phyloP scores from a whole-genome alignment of 2,888 invertebrate genomes.

The Cheilosia variabilis region DNA sequence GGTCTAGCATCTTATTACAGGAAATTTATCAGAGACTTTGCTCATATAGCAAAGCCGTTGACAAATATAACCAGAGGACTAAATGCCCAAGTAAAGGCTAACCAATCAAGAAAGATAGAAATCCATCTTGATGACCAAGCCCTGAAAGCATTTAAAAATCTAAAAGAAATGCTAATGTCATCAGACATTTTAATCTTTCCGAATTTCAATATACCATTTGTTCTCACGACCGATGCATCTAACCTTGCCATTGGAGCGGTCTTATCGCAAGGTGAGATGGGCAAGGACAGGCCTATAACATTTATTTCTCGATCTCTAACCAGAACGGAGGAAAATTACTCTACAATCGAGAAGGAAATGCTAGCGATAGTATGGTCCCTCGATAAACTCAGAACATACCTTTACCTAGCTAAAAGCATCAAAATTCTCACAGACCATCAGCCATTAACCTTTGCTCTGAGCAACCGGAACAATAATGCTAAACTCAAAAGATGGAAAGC shows the following conservation, averaged over 20 bases:
- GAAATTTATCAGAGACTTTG: constrained; percentile 13
- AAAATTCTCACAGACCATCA: constrained; percentile 4
- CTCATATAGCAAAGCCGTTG: constrained; percentile 31
- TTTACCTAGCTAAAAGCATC: constrained; percentile 27
- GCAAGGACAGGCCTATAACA: constrained; percentile 9
- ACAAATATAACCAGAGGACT: constrained; percentile 1
- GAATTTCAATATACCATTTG: constrained; percentile 21
- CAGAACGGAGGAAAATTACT: constrained; percentile 12
- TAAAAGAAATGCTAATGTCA: constrained; percentile 12
- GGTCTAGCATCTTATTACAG: constrained; percentile 5
- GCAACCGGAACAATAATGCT: too few species aligned
- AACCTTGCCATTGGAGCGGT: constrained; percentile 30
- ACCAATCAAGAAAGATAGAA: constrained; percentile 8
- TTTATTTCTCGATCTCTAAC: constrained; percentile 39
- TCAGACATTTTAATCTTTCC: constrained; percentile 27
- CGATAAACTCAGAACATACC: constrained; percentile 13
- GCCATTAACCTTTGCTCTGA: too few species aligned
- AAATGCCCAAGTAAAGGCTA: constrained; percentile 16
- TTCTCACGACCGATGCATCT: constrained; percentile 21
- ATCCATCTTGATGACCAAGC: neutral
- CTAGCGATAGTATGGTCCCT: constrained; percentile 13
- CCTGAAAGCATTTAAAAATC: constrained; percentile 10
- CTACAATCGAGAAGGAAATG: constrained; percentile 11
- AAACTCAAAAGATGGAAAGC: constrained; percentile 25
- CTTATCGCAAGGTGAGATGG: constrained; percentile 13